A percentile compares a stretch with the other conserved stretches of the same genome.
Evolutionary conservation across 1,140 invertebrate genomes (phyloP).

Genomic region (Euwallacea fornicatus): DNA sequence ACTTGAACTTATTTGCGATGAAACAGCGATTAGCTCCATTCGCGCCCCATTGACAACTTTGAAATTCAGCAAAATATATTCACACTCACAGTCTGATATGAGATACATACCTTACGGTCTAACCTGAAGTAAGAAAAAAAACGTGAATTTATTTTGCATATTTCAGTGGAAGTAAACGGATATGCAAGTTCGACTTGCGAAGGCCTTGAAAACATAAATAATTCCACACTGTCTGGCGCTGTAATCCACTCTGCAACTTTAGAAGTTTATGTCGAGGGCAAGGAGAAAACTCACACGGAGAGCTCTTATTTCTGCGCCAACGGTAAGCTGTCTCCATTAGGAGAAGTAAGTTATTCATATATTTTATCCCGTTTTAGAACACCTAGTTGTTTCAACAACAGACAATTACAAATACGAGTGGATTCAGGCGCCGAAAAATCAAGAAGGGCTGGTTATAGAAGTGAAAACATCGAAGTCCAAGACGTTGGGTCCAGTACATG

Average conservation of each 20-base stretch:
- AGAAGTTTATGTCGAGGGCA: conserved; percentile 61
- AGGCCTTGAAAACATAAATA: conserved; percentile 57
- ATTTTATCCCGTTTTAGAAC: conserved; percentile 54
- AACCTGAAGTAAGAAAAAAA: no score
- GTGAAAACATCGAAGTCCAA: conserved; percentile 53
- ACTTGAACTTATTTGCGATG: no score
- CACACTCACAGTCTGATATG: no score
- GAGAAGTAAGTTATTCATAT: not conserved
- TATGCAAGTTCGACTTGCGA: conserved; percentile 63
- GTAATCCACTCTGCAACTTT: conserved; percentile 60
- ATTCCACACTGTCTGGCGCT: conserved; percentile 60
- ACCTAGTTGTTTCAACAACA: conserved; percentile 62
- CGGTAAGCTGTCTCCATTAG: conserved; percentile 52
- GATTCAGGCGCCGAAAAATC: conserved; percentile 62
- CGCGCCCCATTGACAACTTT: no score
- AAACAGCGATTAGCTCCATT: no score
- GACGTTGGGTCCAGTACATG: conserved; percentile 57
- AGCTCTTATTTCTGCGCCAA: conserved; percentile 70
- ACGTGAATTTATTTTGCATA: conserved; percentile 5
- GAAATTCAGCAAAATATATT: no score
- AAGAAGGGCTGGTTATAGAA: conserved; percentile 62
- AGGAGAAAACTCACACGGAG: conserved; percentile 62
- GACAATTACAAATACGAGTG: conserved; percentile 66
- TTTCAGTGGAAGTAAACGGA: conserved; percentile 65
- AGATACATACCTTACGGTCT: no score